phyloP scores from a whole-genome alignment of 1,140 invertebrate species.

The Penaeus japonicus region DNA sequence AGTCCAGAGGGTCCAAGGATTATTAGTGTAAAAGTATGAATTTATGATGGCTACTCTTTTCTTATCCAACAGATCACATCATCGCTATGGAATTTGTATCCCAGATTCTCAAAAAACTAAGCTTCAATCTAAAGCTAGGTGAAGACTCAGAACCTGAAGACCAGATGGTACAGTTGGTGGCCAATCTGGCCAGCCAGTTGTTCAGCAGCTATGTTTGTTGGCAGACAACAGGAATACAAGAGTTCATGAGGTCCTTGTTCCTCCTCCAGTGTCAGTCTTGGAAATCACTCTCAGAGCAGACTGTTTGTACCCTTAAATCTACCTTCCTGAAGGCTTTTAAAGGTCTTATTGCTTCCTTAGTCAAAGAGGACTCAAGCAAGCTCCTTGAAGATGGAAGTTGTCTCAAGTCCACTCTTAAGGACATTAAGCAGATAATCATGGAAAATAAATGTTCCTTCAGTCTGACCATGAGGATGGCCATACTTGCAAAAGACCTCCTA shows the following conservation, averaged over 20 bases:
- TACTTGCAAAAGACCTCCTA: constrained; percentile 2
- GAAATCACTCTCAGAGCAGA: constrained; percentile 7
- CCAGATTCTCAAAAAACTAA: constrained; percentile 34
- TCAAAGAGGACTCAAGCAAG: constrained; percentile 1
- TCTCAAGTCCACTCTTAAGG: constrained; percentile 14
- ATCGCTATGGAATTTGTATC: constrained; percentile 24
- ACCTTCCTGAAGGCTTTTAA: constrained; percentile 38
- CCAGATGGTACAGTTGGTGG: constrained; percentile 10
- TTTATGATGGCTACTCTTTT: not conserved
- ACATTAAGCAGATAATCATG: constrained; percentile 28
- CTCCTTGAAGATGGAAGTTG: constrained; percentile 28
- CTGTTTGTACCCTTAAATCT: not conserved
- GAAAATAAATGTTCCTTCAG: not conserved
- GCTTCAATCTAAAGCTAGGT: constrained; percentile 3
- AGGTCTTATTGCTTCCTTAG: not conserved
- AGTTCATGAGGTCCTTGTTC: constrained; percentile 32
- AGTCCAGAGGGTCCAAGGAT: no score
- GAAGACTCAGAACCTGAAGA: constrained; percentile 2
- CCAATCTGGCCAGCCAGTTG: constrained; percentile 9
- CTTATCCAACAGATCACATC: constrained; percentile 16
- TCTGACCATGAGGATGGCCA: not conserved
- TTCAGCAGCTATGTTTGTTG: constrained; percentile 30
- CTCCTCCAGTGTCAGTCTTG: constrained; percentile 25
- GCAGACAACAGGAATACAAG: constrained; percentile 36
- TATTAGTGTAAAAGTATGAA: no score